Evolutionary conservation across 2,113 vertebrate species (phyloP).

Genomic region (Sceloporus undulatus): DNA sequence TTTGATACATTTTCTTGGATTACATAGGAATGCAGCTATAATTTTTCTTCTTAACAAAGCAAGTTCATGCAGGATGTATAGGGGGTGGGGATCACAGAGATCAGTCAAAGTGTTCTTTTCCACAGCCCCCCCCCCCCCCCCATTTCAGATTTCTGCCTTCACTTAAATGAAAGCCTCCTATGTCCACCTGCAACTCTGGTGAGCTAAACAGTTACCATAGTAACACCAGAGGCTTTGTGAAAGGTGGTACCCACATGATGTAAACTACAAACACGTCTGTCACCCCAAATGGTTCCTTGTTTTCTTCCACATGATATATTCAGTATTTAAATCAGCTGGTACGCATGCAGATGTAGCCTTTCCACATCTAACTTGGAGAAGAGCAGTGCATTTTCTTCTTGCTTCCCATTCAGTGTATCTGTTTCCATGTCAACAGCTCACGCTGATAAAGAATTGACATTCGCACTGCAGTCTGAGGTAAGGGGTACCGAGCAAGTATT

Average conservation of each 20-base stretch:
- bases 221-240: conserved; percentile 77
- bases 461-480: conserved; percentile 70
- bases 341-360: conserved; percentile 69
- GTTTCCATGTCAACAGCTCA: conserved; percentile 79
- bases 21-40: not conserved
- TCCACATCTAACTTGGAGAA: conserved; percentile 71
- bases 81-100: too few species aligned
- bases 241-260: conserved; percentile 65
- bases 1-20: not conserved
- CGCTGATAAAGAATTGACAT: conserved; percentile 77
- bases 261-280: conserved; percentile 76
- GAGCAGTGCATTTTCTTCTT: conserved; percentile 60
- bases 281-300: conserved; percentile 71
- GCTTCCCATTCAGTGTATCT: conserved; percentile 71
- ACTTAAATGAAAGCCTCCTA: conserved; percentile 70
- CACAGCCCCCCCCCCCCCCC: conserved; percentile 38
- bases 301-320: conserved; percentile 68
- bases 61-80: too few species aligned
- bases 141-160: conserved; percentile 55
- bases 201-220: conserved; percentile 78
- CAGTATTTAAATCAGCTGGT: conserved; percentile 72
- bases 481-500: conserved; percentile 68
- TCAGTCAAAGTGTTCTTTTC: conserved; percentile 38
- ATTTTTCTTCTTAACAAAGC: not conserved
- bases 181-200: conserved; percentile 68